These are phyloP conservation scores for Amaurobius ferox DNA, from an alignment of 2,888 invertebrate genomes.

Conservation along the genomic window DNA sequence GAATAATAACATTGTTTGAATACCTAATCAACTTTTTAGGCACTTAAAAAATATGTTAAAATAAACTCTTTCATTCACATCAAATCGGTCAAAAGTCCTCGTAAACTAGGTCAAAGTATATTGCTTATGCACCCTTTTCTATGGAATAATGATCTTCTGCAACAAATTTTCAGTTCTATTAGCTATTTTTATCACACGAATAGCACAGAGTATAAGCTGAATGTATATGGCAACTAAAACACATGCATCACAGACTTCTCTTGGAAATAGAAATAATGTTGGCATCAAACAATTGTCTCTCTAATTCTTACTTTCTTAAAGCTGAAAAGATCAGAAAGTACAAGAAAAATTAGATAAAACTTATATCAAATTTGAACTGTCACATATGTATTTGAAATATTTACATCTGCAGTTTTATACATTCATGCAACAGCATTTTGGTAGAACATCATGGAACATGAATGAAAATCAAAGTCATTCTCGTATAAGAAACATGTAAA, in stretches of 20 bases:
- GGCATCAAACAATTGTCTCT: constrained; percentile 34
- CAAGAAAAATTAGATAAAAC: background rate
- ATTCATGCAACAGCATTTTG: no score
- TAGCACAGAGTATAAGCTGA: background rate
- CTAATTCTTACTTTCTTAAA: no score
- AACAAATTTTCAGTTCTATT: background rate
- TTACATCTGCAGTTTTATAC: no score
- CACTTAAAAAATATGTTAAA: background rate
- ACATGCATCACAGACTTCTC: constrained; percentile 10
- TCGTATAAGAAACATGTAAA: no score
- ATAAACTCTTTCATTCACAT: background rate
- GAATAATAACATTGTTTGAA: no score
- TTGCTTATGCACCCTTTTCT: background rate
- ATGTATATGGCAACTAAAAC: background rate
- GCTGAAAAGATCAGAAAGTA: constrained; percentile 7
- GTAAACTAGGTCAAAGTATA: background rate
- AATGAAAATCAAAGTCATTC: no score
- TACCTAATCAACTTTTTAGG: background rate
- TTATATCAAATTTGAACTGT: no score
- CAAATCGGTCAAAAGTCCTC: background rate
- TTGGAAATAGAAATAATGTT: background rate
- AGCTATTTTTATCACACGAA: background rate
- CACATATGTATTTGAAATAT: no score
- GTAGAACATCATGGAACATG: no score
- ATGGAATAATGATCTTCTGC: no score